Evolutionary conservation across 1,140 invertebrate genomes (phyloP), one percentile per base, ranked within the genome.

Genomic region (Papilio polytes): DNA sequence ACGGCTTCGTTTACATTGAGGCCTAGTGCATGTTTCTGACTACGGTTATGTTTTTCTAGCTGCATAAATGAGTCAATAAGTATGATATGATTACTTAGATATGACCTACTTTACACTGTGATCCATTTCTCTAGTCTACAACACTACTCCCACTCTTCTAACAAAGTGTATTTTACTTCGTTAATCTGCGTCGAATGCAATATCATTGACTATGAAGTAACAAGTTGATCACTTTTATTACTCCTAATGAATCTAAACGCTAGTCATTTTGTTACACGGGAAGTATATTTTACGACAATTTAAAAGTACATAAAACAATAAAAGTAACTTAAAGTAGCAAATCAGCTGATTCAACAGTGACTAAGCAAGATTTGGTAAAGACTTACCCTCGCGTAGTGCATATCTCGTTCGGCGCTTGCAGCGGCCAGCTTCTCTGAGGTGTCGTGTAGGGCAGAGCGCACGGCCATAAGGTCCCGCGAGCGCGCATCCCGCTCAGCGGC

Each of bases 301-400:
- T 51, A 51, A 53, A 53, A 20, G n/a, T 51, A 76, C 74, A 26
- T 26, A 22, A 9, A 74, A 4, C 9, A 36, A 70, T 26, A 26
- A 20, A 63, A 22, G 7, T 3, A 31, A 53, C 18, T 22, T 48
- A 2, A 48, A 48, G 12, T 41, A 41, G 0, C 36, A 1, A 8
- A 41, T 48, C 10, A 48, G 13, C 46, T 48, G 46, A 48, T 51
- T 31, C 2, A 18, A 73, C 66, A 53, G 10, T 66, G 22, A 51
- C 6, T 59, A 63, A 20, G 31, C 20, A 70, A 22, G 63, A 51
- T 10, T 15, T 51, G 74, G 3, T 73, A 36, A 13, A 31, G 12
- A 88, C 89, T 89, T 77, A 93, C 93, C 88, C 93, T 84, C 2
- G 90, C 85, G 59, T 89, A 89, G 81, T 92, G 89, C 91, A 94